Conservation (phyloP, 2,888 invertebrate species). For the Noctua fimbriata region DNA sequence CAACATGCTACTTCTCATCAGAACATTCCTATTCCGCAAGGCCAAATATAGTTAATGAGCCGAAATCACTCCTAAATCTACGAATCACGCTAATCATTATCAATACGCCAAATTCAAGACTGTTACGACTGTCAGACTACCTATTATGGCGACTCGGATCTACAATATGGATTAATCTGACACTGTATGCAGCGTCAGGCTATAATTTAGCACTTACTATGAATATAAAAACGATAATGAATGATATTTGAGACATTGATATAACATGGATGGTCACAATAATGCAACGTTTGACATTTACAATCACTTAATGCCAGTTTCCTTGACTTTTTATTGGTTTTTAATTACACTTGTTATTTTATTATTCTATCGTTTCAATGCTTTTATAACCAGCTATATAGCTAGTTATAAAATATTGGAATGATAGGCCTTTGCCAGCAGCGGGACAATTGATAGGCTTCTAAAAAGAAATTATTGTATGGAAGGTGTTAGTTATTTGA, state of each 20-base stretch:
- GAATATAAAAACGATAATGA: constrained; percentile 10
- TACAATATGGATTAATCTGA: constrained; percentile 25
- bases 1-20: not conserved
- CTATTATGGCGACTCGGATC: constrained; percentile 4
- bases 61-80: not conserved
- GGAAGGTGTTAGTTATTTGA: not conserved
- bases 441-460: not conserved
- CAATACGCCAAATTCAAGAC: not conserved
- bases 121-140: not conserved
- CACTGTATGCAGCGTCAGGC: constrained; percentile 3
- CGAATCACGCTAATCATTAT: not conserved
- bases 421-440: not conserved
- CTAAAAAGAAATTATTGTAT: not conserved
- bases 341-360: not conserved
- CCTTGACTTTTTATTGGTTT: constrained; percentile 22
- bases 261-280: constrained; percentile 9
- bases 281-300: constrained; percentile 27
- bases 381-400: not conserved
- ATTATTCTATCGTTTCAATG: not conserved
- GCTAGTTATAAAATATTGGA: not conserved
- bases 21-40: not conserved
- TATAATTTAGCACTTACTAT: constrained; percentile 31
- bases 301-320: constrained; percentile 12
- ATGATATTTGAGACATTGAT: constrained; percentile 19
- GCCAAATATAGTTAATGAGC: not conserved